Conservation (phyloP, 2,113 vertebrate genomes). For the Pelecanoides urinatrix region DNA sequence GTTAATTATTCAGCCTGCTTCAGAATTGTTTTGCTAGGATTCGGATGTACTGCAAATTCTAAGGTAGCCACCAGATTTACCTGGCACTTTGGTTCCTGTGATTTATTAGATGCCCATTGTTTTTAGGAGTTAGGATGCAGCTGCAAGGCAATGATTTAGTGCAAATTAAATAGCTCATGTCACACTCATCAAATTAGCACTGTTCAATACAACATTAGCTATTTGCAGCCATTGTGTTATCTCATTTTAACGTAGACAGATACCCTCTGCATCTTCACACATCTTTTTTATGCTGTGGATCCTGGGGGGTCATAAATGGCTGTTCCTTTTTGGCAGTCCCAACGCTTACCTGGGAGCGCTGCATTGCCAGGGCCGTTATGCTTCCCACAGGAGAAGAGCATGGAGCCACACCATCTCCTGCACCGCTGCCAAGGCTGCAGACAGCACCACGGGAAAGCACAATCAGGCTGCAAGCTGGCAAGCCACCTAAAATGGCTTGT, state of each 20-base stretch:
- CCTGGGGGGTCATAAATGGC: neutral
- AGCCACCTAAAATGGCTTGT: fast-evolving
- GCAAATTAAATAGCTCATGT: neutral
- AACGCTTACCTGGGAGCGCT: neutral
- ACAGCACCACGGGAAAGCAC: neutral
- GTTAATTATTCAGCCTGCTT: neutral
- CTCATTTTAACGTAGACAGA: neutral
- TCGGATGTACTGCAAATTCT: neutral
- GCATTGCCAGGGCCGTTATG: too few relatives aligned
- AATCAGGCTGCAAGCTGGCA: neutral
- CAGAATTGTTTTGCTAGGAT: neutral
- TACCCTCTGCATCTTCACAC: neutral
- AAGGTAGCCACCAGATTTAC: neutral
- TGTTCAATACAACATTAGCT: neutral
- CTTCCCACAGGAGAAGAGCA: neutral
- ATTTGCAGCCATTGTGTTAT: neutral
- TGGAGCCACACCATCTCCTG: neutral
- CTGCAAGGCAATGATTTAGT: neutral
- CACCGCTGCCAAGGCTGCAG: fast-evolving
- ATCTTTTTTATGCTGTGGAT: neutral
- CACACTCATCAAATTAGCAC: neutral
- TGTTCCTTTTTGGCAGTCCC: neutral
- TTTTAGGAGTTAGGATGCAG: neutral
- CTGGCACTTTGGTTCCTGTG: neutral
- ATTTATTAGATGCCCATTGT: neutral